Evolutionary conservation across 2,888 invertebrate genomes (phyloP), one percentile per base, ranked within the genome.

Genomic region (Thecophora atra): DNA sequence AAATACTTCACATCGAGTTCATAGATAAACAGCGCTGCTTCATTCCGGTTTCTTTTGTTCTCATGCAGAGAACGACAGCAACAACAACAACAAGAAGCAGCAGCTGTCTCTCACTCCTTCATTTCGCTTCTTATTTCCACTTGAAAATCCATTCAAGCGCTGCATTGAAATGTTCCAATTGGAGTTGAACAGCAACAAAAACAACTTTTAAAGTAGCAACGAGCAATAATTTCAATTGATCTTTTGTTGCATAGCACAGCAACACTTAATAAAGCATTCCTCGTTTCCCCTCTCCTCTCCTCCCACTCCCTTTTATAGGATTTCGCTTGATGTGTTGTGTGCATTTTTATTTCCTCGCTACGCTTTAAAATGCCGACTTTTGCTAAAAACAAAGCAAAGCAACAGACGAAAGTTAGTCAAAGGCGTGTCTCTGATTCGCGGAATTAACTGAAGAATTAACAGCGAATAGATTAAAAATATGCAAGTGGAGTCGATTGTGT

Each of bases 191-290:
- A 69, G n/a, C 13, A 56, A 68, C 30, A 56, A n/a, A 52, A 37
- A 58, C 68, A 69, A 54, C 42, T 42, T n/a, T 6, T 30, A 30
- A 42, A 6, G 4, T 47, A 47, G 4, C 26, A 37, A 67, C 30
- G 19, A 54, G 67, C 44, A 68, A 56, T 42, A 68, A 42, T 58
- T 65, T 68, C 68, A 68, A 68, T 68, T 68, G 68, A 68, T 68
- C 68, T 68, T 68, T 68, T 68, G 68, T 68, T 68, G 58, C 58
- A 58, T 56, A 42, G 58, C 68, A 68, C 68, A 58, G 58, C 68
- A 68, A 44, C 68, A 68, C 44, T 58, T 47, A 51, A 44, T 51
- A 51, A 17, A 6, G 24, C 52, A 28, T 60, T 60, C 24, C 54
- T 21, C 60, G 47, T 17, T 44, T 42, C 54, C 58, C 42, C 51